Evolutionary conservation across 1,140 invertebrate species (phyloP), one percentile per base, ranked within the genome.

Genomic region (Vanessa tameamea): DNA sequence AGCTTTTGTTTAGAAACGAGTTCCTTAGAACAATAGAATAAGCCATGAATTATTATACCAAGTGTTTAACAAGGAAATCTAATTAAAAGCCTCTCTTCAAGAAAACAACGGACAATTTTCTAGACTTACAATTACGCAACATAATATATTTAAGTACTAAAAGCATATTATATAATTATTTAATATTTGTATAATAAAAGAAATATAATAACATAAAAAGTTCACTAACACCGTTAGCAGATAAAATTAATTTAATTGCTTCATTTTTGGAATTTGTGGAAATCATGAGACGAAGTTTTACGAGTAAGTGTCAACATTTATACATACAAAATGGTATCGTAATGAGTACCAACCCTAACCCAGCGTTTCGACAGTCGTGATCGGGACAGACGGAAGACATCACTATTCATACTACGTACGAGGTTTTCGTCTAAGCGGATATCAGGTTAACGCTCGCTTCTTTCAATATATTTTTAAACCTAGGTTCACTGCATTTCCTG

Each of bases 381-480:
- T 64, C 65, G 57, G 16, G 63, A 66, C 43, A 63, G 69, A 69
- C 76, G 77, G 77, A 78, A 78, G 71, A 66, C 63, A 76, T 78
- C 74, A 72, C 69, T 75, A 78, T 78, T 78, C 77, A 76, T 61
- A 69, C 47, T 37, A 12, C 77, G 71, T 71, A 31, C 55, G 63
- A 69, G 70, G 66, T 65, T 78, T 71, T 72, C 72, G 75, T 77
- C 71, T 69, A 71, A 69, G 73, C 77, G 77, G 77, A 78, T 68
- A 75, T 64, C 70, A 67, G 77, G 77, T 75, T 75, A 75, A 75
- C 51, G 73, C 48, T 64, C 73, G 59, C 15, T 20, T 26, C 68
- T 64, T 43, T n/a, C 53, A 70, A 61, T 69, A 61, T 61, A 65
- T 75, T 75, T 65, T 75, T 70, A 70, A 68, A 74, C 73, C 67